Conservation (phyloP, 37 sponge, comb jelly and placozoan genomes). For the Amphimedon queenslandica region DNA sequence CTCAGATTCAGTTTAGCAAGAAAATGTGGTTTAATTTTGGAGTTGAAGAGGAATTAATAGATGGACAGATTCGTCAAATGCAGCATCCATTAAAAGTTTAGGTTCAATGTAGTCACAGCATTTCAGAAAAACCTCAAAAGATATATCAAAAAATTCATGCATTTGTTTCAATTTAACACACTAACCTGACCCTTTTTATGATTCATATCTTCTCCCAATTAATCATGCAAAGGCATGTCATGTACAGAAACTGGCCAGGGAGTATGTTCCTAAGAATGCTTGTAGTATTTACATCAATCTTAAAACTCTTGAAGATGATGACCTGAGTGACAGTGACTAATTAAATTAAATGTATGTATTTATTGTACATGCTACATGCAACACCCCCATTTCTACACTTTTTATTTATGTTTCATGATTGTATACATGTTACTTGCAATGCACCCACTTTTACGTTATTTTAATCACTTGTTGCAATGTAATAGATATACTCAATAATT, state of each 20-base stretch:
- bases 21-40: constrained; percentile 27
- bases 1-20: constrained; percentile 11
- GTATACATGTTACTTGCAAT: no score
- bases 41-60: background rate
- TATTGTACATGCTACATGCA: no score
- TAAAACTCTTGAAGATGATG: no score
- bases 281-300: background rate
- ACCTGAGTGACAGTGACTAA: no score
- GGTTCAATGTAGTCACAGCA: constrained; percentile 6
- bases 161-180: background rate
- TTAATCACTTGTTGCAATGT: constrained; percentile 7
- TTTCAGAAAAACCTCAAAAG: constrained; percentile 2
- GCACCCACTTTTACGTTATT: constrained; percentile 33
- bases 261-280: constrained; percentile 4
- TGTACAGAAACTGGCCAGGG: constrained; percentile 1
- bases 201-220: constrained; percentile 1
- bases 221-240: constrained; percentile 2
- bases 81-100: constrained; percentile 21
- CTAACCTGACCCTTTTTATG: background rate
- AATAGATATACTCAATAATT: background rate
- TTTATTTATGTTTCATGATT: no score
- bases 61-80: background rate
- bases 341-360: no score
- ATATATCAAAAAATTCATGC: constrained; percentile 12
- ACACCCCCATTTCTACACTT: no score